Percentiles rank a stretch among this genome's conserved stretches.
These are phyloP conservation scores for Aromia moschata DNA, from an alignment of 2,888 invertebrate genomes.

Conservation along the genomic window DNA sequence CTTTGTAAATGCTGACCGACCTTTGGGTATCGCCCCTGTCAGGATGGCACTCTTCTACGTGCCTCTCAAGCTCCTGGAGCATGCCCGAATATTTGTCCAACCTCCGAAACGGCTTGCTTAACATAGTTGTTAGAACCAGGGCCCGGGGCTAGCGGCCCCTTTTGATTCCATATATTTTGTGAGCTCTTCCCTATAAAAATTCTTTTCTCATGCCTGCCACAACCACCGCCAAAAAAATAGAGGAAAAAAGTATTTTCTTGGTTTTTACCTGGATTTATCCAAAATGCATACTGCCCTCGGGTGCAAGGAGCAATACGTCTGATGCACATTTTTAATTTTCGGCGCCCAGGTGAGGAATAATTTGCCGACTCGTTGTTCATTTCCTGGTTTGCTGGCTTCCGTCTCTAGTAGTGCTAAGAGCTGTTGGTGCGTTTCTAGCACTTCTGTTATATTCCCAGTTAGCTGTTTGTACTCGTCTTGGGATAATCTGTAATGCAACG, in stretches of 20 bases:
- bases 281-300: slow-evolving; percentile 93
- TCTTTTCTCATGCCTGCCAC: no score
- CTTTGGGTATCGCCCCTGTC: slow-evolving; percentile 97
- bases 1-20: slow-evolving; percentile 93
- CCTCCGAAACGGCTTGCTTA: slow-evolving; percentile 95
- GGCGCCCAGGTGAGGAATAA: slow-evolving; percentile 88
- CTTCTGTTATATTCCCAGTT: slow-evolving; percentile 88
- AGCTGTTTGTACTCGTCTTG: slow-evolving; percentile 87
- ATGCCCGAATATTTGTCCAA: slow-evolving; percentile 94
- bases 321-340: slow-evolving; percentile 84
- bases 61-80: slow-evolving; percentile 94
- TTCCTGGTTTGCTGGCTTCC: slow-evolving; percentile 74
- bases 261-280: slow-evolving; percentile 91
- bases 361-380: slow-evolving; percentile 89
- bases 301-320: slow-evolving; percentile 91
- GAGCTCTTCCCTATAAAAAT: slow-evolving; percentile 78
- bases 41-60: slow-evolving; percentile 93
- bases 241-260: no score
- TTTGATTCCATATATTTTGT: slow-evolving; percentile 88
- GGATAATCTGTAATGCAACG: slow-evolving; percentile 77
- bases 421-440: slow-evolving; percentile 85
- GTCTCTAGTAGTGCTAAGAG: slow-evolving; percentile 82
- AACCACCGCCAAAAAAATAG: no score
- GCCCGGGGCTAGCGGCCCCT: slow-evolving; percentile 85
- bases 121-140: slow-evolving; percentile 87